These are phyloP conservation scores for Proterorhinus semilunaris DNA, from an alignment of 2,113 vertebrate genomes.

Conservation along the genomic window DNA sequence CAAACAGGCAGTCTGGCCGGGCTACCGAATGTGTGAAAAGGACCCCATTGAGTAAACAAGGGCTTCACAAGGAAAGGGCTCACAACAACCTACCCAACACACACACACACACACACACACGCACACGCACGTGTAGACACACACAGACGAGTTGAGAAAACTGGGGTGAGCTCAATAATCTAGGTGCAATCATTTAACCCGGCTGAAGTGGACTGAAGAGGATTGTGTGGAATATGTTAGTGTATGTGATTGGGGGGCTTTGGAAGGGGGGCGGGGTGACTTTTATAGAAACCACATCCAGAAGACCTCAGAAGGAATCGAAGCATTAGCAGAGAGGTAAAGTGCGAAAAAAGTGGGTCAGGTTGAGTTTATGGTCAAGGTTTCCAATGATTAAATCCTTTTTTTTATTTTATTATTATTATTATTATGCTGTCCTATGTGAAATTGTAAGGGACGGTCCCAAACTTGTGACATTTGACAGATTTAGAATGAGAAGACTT, in stretches of 20 bases:
- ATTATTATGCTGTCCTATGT: too few species aligned
- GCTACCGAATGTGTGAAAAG: constrained; percentile 88
- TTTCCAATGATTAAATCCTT: not conserved
- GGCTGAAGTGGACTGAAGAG: constrained; percentile 71
- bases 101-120: constrained; percentile 60
- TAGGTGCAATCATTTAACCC: constrained; percentile 75
- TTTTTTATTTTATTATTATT: too few species aligned
- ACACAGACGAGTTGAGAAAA: constrained; percentile 50
- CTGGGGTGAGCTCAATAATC: constrained; percentile 73
- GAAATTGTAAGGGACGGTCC: too few species aligned
- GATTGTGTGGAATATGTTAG: constrained; percentile 46
- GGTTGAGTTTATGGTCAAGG: not conserved
- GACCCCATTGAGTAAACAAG: constrained; percentile 78
- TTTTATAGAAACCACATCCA: constrained; percentile 64
- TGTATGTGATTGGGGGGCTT: constrained; percentile 55
- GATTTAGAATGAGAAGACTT: too few species aligned
- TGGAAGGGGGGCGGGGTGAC: constrained; percentile 60
- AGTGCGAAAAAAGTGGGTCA: not conserved
- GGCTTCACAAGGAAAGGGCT: constrained; percentile 72
- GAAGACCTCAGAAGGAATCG: constrained; percentile 22
- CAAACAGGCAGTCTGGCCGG: constrained; percentile 87
- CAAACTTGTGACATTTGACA: too few species aligned
- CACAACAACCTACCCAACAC: constrained; percentile 70
- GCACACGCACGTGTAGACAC: constrained; percentile 24
- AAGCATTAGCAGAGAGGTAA: constrained; percentile 12